These are phyloP conservation scores for Tylochromis polylepis DNA, from an alignment of 2,113 vertebrate genomes.

Conservation along the genomic window DNA sequence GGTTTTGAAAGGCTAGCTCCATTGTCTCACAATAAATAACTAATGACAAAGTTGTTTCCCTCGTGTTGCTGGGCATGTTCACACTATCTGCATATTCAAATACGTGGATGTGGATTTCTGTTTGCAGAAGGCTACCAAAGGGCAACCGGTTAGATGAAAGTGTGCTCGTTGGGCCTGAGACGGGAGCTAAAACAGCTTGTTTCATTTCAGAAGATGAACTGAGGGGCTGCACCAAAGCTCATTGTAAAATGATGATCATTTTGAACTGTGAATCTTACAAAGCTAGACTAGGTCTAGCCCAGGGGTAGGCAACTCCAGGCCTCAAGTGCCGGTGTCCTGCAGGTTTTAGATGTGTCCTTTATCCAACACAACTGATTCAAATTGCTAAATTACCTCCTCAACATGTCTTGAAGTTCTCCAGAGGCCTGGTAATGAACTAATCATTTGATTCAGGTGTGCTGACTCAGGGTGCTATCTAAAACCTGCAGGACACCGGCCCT, in stretches of 20 bases:
- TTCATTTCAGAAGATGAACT: background rate
- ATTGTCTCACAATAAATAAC: background rate
- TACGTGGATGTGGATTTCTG: background rate
- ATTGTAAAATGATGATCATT: background rate
- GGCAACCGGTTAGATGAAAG: background rate
- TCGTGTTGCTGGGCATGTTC: background rate
- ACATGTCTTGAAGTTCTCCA: no score
- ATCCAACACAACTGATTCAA: no score
- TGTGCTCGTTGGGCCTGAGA: background rate
- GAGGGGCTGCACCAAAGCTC: background rate
- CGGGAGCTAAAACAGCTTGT: background rate
- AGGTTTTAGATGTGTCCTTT: no score
- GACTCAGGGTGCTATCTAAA: no score
- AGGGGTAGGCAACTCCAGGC: no score
- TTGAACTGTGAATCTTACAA: background rate
- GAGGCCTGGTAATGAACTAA: no score
- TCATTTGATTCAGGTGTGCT: no score
- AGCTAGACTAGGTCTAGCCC: background rate
- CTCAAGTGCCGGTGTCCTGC: no score
- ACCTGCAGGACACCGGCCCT: no score
- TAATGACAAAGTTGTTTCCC: rapidly evolving
- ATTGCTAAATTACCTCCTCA: no score
- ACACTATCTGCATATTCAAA: background rate
- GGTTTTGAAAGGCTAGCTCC: background rate
- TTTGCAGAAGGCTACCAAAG: background rate